Conservation (phyloP, 2,888 invertebrate genomes). For the Torymus texanus region DNA sequence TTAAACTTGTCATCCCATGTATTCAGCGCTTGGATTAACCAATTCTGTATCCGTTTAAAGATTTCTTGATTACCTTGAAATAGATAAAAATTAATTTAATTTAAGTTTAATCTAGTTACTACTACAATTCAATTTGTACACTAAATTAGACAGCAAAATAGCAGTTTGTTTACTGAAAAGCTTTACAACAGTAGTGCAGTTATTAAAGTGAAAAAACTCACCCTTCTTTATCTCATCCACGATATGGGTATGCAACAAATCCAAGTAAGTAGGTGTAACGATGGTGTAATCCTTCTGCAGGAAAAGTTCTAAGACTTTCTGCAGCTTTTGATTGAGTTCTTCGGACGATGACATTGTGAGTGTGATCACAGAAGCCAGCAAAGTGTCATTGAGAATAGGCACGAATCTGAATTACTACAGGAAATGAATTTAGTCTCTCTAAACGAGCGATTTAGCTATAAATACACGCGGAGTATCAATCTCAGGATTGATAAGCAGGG, state of each 20-base stretch:
- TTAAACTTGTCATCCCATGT: conserved; percentile 64
- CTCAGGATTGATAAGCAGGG: no score
- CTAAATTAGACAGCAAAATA: background rate
- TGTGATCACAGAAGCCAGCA: background rate
- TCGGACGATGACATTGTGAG: conserved; percentile 23
- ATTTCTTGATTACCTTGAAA: conserved; percentile 60
- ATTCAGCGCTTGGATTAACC: conserved; percentile 67
- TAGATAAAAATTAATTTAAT: conserved; percentile 4
- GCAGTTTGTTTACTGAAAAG: background rate
- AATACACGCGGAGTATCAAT: no score
- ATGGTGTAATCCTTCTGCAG: conserved; percentile 79
- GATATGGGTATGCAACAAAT: conserved; percentile 70
- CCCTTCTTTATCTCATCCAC: conserved; percentile 61
- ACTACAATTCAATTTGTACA: conserved; percentile 5
- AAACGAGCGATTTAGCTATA: no score
- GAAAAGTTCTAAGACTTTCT: conserved; percentile 78
- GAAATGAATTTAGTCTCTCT: background rate
- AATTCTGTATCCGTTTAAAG: conserved; percentile 62
- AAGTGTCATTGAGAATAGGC: background rate
- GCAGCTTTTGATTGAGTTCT: conserved; percentile 75
- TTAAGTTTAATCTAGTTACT: background rate
- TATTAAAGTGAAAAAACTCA: conserved; percentile 51
- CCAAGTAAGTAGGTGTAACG: conserved; percentile 70
- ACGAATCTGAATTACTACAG: background rate
- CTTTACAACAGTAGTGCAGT: background rate